These are phyloP conservation scores for Buphagus erythrorhynchus DNA, from an alignment of 2,797 vertebrate species.

Conservation along the genomic window DNA sequence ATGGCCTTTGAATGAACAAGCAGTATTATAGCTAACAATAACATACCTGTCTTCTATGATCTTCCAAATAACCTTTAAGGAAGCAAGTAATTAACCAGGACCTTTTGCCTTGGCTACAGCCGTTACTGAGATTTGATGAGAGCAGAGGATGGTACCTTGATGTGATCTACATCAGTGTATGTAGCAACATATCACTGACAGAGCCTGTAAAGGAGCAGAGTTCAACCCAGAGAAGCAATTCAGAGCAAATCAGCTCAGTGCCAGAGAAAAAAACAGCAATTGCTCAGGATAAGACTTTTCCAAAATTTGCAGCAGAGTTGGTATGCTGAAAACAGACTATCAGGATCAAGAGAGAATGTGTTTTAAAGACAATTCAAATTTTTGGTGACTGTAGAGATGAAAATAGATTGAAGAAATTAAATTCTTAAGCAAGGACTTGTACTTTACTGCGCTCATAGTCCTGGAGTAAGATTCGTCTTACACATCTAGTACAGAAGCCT, in stretches of 20 bases:
- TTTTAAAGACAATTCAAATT: background rate
- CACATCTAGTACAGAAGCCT: background rate
- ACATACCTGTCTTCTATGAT: background rate
- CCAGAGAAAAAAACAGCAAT: background rate
- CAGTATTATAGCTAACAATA: background rate
- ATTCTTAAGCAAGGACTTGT: background rate
- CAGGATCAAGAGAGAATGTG: background rate
- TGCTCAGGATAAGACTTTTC: background rate
- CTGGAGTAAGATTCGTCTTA: background rate
- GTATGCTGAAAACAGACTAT: background rate
- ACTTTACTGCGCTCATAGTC: background rate
- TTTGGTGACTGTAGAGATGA: background rate
- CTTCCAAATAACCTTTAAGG: background rate
- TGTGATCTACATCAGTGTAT: background rate
- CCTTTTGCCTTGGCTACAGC: background rate
- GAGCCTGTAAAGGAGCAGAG: background rate
- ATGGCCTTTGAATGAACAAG: background rate
- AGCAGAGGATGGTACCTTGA: background rate
- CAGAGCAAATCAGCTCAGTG: background rate
- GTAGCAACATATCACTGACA: background rate
- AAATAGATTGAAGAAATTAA: background rate
- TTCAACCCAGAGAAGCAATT: background rate
- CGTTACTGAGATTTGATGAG: background rate
- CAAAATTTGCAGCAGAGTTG: background rate
- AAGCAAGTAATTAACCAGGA: slow-evolving; percentile 9